These are phyloP conservation scores for Celastrina argiolus DNA, from an alignment of 2,888 invertebrate genomes.

Conservation along the genomic window DNA sequence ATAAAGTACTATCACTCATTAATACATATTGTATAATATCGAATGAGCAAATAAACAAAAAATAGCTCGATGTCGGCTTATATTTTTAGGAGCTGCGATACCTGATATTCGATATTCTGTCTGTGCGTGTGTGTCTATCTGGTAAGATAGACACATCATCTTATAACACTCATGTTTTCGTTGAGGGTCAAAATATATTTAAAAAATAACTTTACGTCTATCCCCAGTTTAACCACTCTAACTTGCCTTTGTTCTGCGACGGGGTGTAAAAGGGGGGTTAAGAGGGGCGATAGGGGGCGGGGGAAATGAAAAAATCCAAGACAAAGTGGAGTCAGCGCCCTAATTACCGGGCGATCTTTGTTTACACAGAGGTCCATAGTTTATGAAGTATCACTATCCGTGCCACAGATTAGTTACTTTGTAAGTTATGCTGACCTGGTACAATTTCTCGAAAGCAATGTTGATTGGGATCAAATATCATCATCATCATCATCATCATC, in stretches of 20 bases:
- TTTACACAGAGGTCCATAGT: not conserved
- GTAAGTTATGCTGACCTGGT: not conserved
- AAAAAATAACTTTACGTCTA: not conserved
- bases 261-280: not conserved
- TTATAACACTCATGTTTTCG: too few relatives aligned
- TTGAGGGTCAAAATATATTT: too few relatives aligned
- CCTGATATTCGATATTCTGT: too few relatives aligned
- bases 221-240: not conserved
- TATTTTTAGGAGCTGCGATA: too few relatives aligned
- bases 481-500: too few relatives aligned
- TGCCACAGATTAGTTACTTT: not conserved
- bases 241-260: not conserved
- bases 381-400: not conserved
- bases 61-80: too few relatives aligned
- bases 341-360: constrained; percentile 25
- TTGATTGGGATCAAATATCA: too few relatives aligned
- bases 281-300: constrained; percentile 23
- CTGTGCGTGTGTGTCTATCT: too few relatives aligned
- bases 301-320: constrained; percentile 50
- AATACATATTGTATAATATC: too few relatives aligned
- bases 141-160: too few relatives aligned
- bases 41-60: too few relatives aligned
- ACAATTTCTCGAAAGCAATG: not conserved
- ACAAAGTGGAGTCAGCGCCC: constrained; percentile 33
- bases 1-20: too few relatives aligned